phyloP scores from a whole-genome alignment of 2,113 vertebrate genomes.

The Limanda limanda region DNA sequence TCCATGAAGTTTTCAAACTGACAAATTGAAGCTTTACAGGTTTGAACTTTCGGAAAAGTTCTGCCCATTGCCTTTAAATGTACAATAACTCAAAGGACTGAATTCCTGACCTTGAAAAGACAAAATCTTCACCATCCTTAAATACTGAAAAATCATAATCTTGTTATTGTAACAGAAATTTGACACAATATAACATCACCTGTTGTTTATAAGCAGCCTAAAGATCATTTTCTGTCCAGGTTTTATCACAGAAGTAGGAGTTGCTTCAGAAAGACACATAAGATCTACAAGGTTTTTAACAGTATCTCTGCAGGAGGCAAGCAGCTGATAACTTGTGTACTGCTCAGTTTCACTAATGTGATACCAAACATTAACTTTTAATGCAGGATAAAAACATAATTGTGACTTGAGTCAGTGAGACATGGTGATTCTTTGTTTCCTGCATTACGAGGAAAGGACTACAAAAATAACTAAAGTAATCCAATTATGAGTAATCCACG shows the following conservation, averaged over 20 bases:
- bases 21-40: not conserved
- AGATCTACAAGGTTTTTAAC: not conserved
- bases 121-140: not conserved
- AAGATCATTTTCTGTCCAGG: not conserved
- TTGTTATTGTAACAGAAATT: not conserved
- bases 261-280: not conserved
- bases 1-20: not conserved
- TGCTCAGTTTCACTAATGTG: not conserved
- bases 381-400: not conserved
- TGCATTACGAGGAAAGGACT: constrained; percentile 22
- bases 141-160: not conserved
- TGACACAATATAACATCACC: not conserved
- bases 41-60: not conserved
- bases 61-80: not conserved
- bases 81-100: not conserved
- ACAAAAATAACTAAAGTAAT: constrained; percentile 59
- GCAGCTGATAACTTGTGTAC: not conserved
- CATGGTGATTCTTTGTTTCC: not conserved
- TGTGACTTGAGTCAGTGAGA: not conserved
- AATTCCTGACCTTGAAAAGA: not conserved
- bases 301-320: not conserved
- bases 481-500: constrained; percentile 66
- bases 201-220: not conserved
- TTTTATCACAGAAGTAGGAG: no score
- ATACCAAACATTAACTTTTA: not conserved